These are phyloP conservation scores for Troides aeacus DNA, from an alignment of 2,888 invertebrate species.

Conservation along the genomic window DNA sequence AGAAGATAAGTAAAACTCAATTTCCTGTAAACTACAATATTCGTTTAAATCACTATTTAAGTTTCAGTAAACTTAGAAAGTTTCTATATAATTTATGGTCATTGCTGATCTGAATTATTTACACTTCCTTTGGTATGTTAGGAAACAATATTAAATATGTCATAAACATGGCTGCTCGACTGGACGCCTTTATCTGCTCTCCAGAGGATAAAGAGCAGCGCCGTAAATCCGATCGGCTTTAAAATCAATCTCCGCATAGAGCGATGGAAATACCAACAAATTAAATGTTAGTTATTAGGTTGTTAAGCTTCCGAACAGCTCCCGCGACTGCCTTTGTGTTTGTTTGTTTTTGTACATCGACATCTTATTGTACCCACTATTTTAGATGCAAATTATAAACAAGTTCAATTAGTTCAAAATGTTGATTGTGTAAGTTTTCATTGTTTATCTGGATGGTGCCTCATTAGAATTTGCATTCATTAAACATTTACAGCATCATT, in stretches of 20 bases:
- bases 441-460: background rate
- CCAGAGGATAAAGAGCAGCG: slow-evolving; percentile 33
- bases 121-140: background rate
- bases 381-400: background rate
- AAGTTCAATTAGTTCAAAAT: background rate
- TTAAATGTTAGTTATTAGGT: slow-evolving; percentile 41
- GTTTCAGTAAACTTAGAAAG: background rate
- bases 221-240: slow-evolving; percentile 46
- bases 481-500: too few relatives aligned
- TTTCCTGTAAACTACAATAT: background rate
- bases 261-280: slow-evolving; percentile 39
- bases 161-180: slow-evolving; percentile 31
- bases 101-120: slow-evolving; percentile 10
- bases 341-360: slow-evolving; percentile 27
- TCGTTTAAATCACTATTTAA: background rate
- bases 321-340: slow-evolving; percentile 30
- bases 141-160: slow-evolving; percentile 32
- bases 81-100: slow-evolving; percentile 9
- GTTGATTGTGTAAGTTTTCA: background rate
- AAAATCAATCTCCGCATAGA: slow-evolving; percentile 52
- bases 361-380: slow-evolving; percentile 9
- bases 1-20: background rate
- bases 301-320: slow-evolving; percentile 38
- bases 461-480: too few relatives aligned
- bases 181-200: slow-evolving; percentile 43